Percentiles rank a stretch among this genome's conserved stretches.
Conservation (phyloP, 2,797 vertebrate species). For the Tiaroga cobitis region DNA sequence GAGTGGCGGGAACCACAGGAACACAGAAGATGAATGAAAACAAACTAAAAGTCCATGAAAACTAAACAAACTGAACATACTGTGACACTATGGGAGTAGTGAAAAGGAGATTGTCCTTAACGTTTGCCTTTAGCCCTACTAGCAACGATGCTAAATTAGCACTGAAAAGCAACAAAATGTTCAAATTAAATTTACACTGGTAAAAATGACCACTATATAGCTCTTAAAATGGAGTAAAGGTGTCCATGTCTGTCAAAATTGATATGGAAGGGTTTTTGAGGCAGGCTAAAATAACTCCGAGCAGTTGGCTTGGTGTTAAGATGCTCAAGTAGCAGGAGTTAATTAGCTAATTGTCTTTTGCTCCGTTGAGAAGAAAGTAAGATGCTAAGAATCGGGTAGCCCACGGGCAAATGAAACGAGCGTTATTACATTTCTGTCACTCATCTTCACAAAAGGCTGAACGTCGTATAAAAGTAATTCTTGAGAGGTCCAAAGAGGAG, state of each 20-base stretch:
- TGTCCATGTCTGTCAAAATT: slow-evolving; percentile 39
- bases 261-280: slow-evolving; percentile 55
- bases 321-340: slow-evolving; percentile 70
- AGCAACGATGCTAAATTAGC: slow-evolving; percentile 6
- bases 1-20: too few species aligned
- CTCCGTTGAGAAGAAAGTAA: slow-evolving; percentile 66
- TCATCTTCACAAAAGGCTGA: slow-evolving; percentile 74
- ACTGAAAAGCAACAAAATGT: neutral
- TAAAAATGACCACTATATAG: neutral
- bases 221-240: slow-evolving; percentile 10
- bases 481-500: slow-evolving; percentile 61
- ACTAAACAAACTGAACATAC: too few species aligned
- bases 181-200: neutral
- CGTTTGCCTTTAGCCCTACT: neutral
- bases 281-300: slow-evolving; percentile 56
- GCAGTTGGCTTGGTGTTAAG: slow-evolving; percentile 61
- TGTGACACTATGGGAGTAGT: neutral
- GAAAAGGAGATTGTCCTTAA: neutral
- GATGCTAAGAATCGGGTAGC: slow-evolving; percentile 73
- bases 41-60: too few species aligned
- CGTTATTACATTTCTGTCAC: slow-evolving; percentile 81
- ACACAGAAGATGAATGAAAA: too few species aligned
- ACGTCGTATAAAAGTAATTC: slow-evolving; percentile 70
- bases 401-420: slow-evolving; percentile 78
- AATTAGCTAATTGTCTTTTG: slow-evolving; percentile 77